phyloP scores from a whole-genome alignment of 2,797 vertebrate species.

The Premnoplex brunnescens region DNA sequence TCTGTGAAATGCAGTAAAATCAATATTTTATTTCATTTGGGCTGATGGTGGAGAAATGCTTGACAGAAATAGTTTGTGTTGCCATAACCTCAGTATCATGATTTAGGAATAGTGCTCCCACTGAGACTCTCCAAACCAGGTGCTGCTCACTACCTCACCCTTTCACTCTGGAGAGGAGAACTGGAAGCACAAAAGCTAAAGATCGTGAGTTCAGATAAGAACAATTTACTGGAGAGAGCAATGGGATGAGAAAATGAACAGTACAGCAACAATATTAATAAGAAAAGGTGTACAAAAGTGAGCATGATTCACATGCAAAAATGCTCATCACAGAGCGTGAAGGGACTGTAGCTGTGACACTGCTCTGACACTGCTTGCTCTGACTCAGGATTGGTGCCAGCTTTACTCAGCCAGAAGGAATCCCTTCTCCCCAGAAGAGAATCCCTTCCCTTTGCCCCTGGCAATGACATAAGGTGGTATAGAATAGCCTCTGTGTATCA shows the following conservation, averaged over 20 bases:
- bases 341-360: rapidly evolving
- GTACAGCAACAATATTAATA: background rate
- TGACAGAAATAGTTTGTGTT: background rate
- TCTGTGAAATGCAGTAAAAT: background rate
- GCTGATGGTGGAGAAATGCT: background rate
- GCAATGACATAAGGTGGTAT: background rate
- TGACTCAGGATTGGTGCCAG: background rate
- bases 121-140: background rate
- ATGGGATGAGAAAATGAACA: background rate
- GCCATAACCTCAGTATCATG: rapidly evolving
- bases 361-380: background rate
- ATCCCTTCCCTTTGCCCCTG: background rate
- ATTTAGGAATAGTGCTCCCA: background rate
- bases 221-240: background rate
- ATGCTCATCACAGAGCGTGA: background rate
- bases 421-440: background rate
- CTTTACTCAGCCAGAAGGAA: background rate
- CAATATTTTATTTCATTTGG: background rate
- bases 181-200: background rate
- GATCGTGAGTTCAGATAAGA: background rate
- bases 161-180: background rate
- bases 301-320: background rate
- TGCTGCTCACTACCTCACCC: rapidly evolving
- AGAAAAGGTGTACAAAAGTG: background rate
- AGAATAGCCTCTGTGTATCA: background rate